These are phyloP conservation scores for Pipistrellus pygmaeus DNA, from an alignment of 2,797 vertebrate species.

Conservation along the genomic window DNA sequence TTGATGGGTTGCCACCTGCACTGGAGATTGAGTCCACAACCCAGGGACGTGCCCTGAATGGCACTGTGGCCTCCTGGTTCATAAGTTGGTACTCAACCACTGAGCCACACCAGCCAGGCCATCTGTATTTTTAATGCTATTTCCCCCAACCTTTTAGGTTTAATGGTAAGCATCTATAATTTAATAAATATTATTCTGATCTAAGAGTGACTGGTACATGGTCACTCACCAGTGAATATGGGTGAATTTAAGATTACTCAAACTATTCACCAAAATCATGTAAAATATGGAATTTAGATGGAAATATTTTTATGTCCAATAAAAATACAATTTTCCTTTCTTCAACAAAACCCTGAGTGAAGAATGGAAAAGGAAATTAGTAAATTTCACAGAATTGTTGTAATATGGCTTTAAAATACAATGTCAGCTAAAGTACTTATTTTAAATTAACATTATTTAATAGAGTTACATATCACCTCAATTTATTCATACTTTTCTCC, in stretches of 20 bases:
- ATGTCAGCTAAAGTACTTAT: neutral
- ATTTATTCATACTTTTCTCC: slow-evolving; percentile 9
- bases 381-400: neutral
- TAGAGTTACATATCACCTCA: neutral
- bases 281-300: neutral
- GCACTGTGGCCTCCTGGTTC: no score
- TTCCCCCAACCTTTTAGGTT: neutral
- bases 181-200: neutral
- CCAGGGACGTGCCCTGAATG: no score
- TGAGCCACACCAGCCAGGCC: neutral
- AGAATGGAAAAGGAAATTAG: neutral
- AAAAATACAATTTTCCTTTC: neutral
- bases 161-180: neutral
- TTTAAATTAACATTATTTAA: neutral
- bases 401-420: neutral
- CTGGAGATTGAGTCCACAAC: no score
- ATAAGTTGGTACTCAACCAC: no score
- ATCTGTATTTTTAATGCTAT: neutral
- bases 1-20: no score
- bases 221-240: no score
- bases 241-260: neutral
- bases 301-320: neutral
- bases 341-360: neutral
- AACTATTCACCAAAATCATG: neutral
- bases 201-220: neutral